Conservation (phyloP, 1,140 invertebrate species). For the Heliconius eleuchia region DNA sequence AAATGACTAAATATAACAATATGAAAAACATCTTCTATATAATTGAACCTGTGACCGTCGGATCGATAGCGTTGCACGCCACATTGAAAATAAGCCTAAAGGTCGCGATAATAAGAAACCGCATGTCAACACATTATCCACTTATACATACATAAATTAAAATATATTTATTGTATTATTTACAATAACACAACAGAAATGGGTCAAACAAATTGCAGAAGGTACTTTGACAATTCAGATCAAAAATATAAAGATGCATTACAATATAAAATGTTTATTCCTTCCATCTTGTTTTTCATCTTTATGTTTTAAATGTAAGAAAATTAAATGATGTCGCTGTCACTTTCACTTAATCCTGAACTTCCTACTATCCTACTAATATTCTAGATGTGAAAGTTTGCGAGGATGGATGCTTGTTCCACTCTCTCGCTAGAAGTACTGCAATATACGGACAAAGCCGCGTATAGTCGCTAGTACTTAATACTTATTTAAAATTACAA, state of each 20-base stretch:
- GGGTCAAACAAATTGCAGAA: not conserved
- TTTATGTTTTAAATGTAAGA: not conserved
- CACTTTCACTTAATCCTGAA: not conserved
- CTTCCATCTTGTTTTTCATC: not conserved
- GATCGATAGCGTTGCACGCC: too few relatives aligned
- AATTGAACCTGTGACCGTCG: too few relatives aligned
- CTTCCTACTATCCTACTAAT: not conserved
- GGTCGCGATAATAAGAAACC: not conserved
- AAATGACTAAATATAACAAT: too few relatives aligned
- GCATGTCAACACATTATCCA: not conserved
- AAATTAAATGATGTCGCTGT: not conserved
- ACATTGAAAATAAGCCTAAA: not conserved
- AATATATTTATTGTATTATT: constrained; percentile 1
- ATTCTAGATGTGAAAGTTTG: too few relatives aligned
- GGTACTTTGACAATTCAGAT: not conserved
- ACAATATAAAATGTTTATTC: not conserved
- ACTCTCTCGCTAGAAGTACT: too few relatives aligned
- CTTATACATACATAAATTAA: not conserved
- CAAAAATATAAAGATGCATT: not conserved
- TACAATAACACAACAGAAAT: not conserved
- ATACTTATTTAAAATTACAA: not conserved
- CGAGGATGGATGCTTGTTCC: too few relatives aligned
- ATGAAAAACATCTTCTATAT: too few relatives aligned
- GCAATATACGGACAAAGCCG: too few relatives aligned
- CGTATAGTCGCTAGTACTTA: too few relatives aligned